Evolutionary conservation across 2,888 invertebrate species (phyloP), one percentile per base, ranked within the genome.

Genomic region (Sesia bembeciformis): DNA sequence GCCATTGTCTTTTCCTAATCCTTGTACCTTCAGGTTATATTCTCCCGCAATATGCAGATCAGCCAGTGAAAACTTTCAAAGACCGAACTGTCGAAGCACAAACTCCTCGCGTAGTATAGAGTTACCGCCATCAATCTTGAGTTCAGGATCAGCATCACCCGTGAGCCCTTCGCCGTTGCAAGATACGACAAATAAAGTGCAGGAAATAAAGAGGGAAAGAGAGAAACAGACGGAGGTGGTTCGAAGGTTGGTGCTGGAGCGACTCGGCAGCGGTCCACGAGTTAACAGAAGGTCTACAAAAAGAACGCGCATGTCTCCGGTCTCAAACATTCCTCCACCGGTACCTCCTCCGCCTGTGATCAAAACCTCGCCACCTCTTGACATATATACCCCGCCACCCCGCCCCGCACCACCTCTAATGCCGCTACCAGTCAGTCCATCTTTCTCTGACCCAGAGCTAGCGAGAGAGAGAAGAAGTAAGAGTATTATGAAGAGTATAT

Each of bases 211-310:
- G 60, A 92, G 94, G 70, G 95, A 96, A 73, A 90, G 96, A 55
- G 94, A 94, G 46, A 94, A 95, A 70, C 96, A 96, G 78, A 96
- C 96, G 61, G 94, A 94, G 73, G 90, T 96, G 40, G 94, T 97
- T 52, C 93, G 96, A 67, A 93, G 96, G 74, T 88, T 97, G 81
- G 94, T 97, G 53, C 92, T 96, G 91, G 95, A 94, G 70, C 93
- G 95, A 77, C 85, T 95, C 66, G 87, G 87, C 0, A 75, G 68
- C 49, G 76, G 67, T 1, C 65, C 72, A 39, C 66, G 74, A 3
- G 59, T 58, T 4, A 63, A 64, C 4, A 68, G 72, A 56, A 80
- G 76, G 62, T 66, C 74, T 0, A 56, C 70, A 40, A 69, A 78
- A 2, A 63, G 71, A 52, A 60, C 66, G 52, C 68, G 76, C 4